Evolutionary conservation across 2,888 invertebrate species (phyloP), one percentile per base, ranked within the genome.

Genomic region (Meghimatium bilineatum): DNA sequence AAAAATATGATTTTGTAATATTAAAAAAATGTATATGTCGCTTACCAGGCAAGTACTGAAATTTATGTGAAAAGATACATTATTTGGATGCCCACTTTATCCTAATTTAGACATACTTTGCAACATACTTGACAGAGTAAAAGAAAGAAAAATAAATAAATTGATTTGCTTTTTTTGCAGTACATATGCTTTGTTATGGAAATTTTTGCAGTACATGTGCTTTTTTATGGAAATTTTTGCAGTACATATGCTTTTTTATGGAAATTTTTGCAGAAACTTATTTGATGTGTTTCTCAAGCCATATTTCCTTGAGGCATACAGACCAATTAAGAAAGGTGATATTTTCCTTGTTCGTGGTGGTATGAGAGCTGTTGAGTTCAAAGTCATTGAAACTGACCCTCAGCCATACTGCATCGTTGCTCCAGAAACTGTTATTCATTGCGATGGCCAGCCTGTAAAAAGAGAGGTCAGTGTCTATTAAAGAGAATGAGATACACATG

Each of bases 251-350:
- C 1, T 60, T 77, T 63, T 20, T 49, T 56, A 20, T 56, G 17
- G 56, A 56, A 56, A 1, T 67, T 67, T 80, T 80, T 89, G 94
- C n/a, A 96, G 97, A 89, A 98, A 97, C 93, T 94, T 98, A 69
- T 99, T 99, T 94, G 99, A 99, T 94, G 99, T 99, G 34, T 99
- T 97, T 94, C 95, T 99, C 92, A 99, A 99, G 94, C 99, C 99
- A 0, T 99, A 99, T 94, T 99, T 99, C 95, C 95, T 99, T 94
- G 99, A 99, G 94, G 99, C 99, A 1, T 99, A 99, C 95, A 96
- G 99, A 88, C 99, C 99, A 5, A 97, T 99, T 90, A 98, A 98
- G 93, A 99, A 98, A 93, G 95, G 95, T 12, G 99, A 99, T 93
- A 97, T 98, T 49, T 99, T 99, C 94, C 96, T 99, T 93, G 98